Conservation (phyloP, 2,888 invertebrate genomes). For the Danaus chrysippus region DNA sequence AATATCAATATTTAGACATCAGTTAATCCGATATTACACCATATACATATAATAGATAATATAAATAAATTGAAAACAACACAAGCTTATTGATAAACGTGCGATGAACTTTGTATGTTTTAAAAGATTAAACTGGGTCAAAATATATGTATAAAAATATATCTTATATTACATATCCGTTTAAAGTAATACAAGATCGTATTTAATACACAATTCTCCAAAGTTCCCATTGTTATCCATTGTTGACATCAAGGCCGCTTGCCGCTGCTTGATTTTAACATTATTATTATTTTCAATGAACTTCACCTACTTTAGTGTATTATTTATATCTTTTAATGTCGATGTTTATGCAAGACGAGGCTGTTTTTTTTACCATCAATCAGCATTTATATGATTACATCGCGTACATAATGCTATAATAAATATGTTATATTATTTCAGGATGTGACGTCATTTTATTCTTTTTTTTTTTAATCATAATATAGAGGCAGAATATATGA, state of each 20-base stretch:
- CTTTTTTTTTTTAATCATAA: no score
- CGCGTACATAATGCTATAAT: no score
- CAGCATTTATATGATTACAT: no score
- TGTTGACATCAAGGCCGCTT: neutral
- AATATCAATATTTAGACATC: neutral
- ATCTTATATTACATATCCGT: neutral
- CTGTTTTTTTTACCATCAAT: no score
- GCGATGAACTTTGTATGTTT: constrained; percentile 9
- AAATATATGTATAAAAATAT: no score
- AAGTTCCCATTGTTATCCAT: constrained; percentile 22
- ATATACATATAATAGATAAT: neutral
- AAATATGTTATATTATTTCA: no score
- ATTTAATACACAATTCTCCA: constrained; percentile 24
- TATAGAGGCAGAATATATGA: no score
- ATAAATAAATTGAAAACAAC: neutral
- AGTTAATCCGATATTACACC: neutral
- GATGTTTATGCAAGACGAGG: no score
- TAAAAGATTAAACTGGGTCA: neutral
- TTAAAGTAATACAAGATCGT: constrained; percentile 14
- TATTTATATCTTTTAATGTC: neutral
- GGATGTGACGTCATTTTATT: no score
- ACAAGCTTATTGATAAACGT: constrained; percentile 16
- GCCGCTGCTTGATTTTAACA: neutral
- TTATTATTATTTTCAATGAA: neutral
- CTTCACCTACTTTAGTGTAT: neutral